Conservation (phyloP, 1,140 invertebrate species). For the Tigriopus japonicus region DNA sequence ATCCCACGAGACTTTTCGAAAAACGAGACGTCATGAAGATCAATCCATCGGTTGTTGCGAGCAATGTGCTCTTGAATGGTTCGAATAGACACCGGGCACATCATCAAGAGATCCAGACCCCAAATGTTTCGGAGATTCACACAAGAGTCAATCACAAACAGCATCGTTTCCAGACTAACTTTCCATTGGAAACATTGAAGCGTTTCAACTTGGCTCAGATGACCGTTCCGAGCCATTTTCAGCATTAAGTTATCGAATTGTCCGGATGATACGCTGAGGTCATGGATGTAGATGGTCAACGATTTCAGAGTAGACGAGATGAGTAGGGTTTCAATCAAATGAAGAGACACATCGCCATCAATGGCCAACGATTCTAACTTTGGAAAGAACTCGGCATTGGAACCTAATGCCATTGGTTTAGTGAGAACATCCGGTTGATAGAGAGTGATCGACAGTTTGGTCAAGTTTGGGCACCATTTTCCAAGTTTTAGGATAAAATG, state of each 20-base stretch:
- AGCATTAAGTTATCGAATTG: background rate
- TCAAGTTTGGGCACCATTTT: background rate
- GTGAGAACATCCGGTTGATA: background rate
- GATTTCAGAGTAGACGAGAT: background rate
- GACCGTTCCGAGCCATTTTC: background rate
- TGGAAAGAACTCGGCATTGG: background rate
- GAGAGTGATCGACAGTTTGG: background rate
- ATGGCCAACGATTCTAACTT: background rate
- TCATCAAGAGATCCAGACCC: conserved; percentile 7
- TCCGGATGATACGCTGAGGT: background rate
- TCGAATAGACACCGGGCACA: background rate
- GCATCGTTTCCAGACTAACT: background rate
- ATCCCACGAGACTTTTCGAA: background rate
- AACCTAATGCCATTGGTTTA: background rate
- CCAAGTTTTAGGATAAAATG: background rate
- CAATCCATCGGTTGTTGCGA: background rate
- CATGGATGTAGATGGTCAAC: background rate
- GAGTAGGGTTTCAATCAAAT: background rate
- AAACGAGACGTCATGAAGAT: background rate
- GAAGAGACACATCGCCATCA: background rate
- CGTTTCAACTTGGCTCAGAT: background rate
- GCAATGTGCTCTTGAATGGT: background rate
- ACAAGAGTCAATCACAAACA: background rate
- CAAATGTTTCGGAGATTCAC: conserved; percentile 1
- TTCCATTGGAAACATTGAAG: conserved; percentile 10